Evolutionary conservation across 2,888 invertebrate genomes (phyloP).

Genomic region (Thyatira batis): DNA sequence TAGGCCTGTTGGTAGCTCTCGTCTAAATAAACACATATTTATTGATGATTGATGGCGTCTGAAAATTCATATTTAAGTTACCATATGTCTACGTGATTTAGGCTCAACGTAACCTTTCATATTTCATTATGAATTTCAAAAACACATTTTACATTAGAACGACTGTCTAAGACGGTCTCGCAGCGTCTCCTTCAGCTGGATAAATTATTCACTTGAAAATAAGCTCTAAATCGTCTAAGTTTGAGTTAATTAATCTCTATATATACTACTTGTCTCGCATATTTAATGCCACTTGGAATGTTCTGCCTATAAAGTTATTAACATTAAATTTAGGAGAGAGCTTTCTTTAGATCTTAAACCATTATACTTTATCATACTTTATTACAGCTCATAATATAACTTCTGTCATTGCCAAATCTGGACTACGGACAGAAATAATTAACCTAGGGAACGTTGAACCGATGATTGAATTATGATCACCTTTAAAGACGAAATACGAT

Average conservation of each 20-base stretch:
- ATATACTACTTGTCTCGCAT: background rate
- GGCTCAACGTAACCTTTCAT: background rate
- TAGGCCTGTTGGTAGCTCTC: constrained; percentile 5
- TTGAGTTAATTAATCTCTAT: background rate
- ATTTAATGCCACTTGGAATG: background rate
- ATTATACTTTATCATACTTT: background rate
- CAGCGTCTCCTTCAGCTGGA: too few relatives aligned
- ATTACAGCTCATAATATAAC: background rate
- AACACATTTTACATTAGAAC: background rate
- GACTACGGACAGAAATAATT: constrained; percentile 11
- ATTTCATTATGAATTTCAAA: background rate
- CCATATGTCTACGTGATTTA: background rate
- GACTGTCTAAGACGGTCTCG: background rate
- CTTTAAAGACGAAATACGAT: constrained; percentile 33
- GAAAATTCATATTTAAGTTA: background rate
- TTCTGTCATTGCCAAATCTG: background rate
- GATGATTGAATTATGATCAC: constrained; percentile 30
- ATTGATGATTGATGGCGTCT: constrained; percentile 18
- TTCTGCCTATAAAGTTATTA: background rate
- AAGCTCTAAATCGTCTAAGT: background rate
- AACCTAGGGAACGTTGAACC: constrained; percentile 26
- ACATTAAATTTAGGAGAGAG: background rate
- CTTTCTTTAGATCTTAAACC: background rate
- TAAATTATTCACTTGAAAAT: background rate
- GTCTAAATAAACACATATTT: constrained; percentile 30